Evolutionary conservation across 2,797 vertebrate genomes (phyloP).

Genomic region (Podargus strigoides): DNA sequence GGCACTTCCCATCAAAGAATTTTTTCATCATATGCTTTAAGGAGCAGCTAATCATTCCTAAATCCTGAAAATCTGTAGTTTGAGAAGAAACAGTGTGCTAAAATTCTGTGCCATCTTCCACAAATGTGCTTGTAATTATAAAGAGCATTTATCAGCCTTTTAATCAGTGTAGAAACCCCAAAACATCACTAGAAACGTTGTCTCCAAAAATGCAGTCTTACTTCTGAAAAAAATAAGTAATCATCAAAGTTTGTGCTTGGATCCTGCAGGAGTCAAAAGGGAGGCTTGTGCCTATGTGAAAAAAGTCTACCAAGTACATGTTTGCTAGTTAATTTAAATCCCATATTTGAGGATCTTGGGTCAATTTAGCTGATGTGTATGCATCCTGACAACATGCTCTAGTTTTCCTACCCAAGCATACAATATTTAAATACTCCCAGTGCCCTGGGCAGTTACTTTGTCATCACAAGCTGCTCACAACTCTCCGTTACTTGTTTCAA

Average conservation of each 20-base stretch:
- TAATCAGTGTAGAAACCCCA: not conserved
- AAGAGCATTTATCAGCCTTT: not conserved
- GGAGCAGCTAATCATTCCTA: not conserved
- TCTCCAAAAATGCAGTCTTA: not conserved
- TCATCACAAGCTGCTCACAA: not conserved
- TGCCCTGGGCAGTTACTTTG: not conserved
- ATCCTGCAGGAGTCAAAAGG: not conserved
- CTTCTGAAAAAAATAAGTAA: not conserved
- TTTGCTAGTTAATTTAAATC: not conserved
- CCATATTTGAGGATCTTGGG: not conserved
- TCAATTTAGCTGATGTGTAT: not conserved
- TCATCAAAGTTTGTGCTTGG: not conserved
- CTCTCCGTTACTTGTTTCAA: not conserved
- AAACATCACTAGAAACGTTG: not conserved
- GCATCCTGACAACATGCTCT: not conserved
- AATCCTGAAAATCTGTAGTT: not conserved
- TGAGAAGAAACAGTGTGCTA: not conserved
- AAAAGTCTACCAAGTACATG: not conserved
- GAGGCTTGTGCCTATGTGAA: not conserved
- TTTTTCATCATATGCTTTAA: not conserved
- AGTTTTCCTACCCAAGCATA: not conserved
- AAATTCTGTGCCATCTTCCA: not conserved
- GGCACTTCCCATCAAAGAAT: fast-evolving
- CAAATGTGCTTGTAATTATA: not conserved
- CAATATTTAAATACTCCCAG: not conserved